Evolutionary conservation across 2,888 invertebrate genomes (phyloP), one percentile per base, ranked within the genome.

Genomic region (Teleiodes luculella): DNA sequence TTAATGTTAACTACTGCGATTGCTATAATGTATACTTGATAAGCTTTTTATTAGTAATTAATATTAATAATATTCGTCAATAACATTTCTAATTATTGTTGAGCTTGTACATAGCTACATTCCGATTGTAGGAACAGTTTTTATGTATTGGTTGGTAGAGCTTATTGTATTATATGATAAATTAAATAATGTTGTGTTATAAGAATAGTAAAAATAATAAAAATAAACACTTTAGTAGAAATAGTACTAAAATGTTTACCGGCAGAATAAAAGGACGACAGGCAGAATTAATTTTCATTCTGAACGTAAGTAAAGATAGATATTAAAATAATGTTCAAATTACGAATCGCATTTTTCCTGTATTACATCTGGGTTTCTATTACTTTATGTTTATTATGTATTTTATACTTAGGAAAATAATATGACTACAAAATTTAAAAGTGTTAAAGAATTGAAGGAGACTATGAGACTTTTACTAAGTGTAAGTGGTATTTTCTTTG

Each of bases 201-300:
- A n/a, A n/a, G n/a, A n/a, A n/a, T n/a, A n/a, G n/a, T n/a, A n/a
- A n/a, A n/a, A n/a, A n/a, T n/a, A n/a, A n/a, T n/a, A n/a, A n/a
- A n/a, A n/a, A n/a, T 33, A 33, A 33, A 33, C 33, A 37, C 3
- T 3, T 3, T 8, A 33, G 33, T 33, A 33, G 10, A 8, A 11
- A 33, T 33, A 8, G 2, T 33, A 2, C 6, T 13, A 61, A 54
- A 62, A 84, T 84, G 84, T 79, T 78, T 63, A 64, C 64, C 45
- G 71, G 67, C 11, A 82, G 75, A 72, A 68, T 77, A 18, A 81
- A 76, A 58, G 78, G 72, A 54, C 68, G 76, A 57, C 68, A 79
- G 58, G 77, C 76, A 2, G 41, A 74, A 61, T 77, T 80, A 53
- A 75, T 80, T 45, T 57, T 41, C 33, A 59, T 78, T 41, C 56